Evolutionary conservation across 2,888 invertebrate species (phyloP).

Genomic region (Heteromurus nitidus): DNA sequence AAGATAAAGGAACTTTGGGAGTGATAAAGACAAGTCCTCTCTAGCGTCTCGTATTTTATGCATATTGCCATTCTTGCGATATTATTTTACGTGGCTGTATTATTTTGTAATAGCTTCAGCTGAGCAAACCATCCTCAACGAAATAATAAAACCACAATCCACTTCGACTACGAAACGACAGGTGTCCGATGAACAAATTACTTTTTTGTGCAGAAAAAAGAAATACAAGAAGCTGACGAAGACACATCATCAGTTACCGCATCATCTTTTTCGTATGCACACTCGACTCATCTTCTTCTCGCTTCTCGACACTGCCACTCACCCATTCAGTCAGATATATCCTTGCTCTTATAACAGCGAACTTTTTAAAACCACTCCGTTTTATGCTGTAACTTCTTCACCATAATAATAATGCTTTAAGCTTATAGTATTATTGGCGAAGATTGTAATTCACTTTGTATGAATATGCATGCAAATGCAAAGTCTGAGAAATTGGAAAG

Average conservation of each 20-base stretch:
- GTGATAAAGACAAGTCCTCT: no score
- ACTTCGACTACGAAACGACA: conserved; percentile 54
- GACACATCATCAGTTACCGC: conserved; percentile 6
- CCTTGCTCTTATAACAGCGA: conserved; percentile 25
- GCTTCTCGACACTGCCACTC: no score
- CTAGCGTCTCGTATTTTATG: no score
- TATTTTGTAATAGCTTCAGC: conserved; percentile 42
- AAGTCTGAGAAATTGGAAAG: conserved; percentile 18
- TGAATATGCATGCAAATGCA: no score
- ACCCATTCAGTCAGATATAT: conserved; percentile 22
- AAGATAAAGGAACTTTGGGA: conserved; percentile 8
- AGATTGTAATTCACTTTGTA: not conserved
- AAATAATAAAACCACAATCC: not conserved
- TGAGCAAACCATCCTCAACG: conserved; percentile 30
- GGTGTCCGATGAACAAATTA: conserved; percentile 58
- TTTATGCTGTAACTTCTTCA: not conserved
- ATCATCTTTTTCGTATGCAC: conserved; percentile 13
- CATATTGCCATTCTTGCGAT: no score
- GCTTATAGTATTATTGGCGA: not conserved
- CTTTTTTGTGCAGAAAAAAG: conserved; percentile 39
- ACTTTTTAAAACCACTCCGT: conserved; percentile 28
- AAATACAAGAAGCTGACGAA: conserved; percentile 24
- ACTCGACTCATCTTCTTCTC: conserved; percentile 18
- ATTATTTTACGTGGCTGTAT: conserved; percentile 32
- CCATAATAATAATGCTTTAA: not conserved